Evolutionary conservation across 1,140 invertebrate species (phyloP), one percentile per base, ranked within the genome.

Genomic region (Vanessa atalanta): DNA sequence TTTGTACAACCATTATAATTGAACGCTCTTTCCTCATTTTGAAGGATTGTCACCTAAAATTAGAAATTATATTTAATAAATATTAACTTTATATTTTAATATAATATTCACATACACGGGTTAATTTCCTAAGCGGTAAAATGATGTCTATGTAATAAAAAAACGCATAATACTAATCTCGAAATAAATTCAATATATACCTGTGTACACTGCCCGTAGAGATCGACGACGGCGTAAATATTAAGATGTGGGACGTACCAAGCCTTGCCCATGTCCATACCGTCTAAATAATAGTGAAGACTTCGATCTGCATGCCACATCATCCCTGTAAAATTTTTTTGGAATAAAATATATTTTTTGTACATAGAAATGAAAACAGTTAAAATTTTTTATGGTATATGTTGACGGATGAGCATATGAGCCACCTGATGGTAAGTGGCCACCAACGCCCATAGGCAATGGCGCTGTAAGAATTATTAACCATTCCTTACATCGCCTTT

Each of bases 181-280:
- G 7, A 9, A 43, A 5, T 50, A n/a, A 13, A n/a, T 2, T 50
- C 0, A 6, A 15, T 50, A 50, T 5, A 47, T 75, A 99, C 97
- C 94, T 98, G 97, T 23, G 97, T 97, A 91, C 98, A 99, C 86
- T 98, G 97, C 7, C 98, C 98, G 87, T 99, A 99, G 14, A 99
- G 94, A 93, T 99, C 98, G 48, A 99, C 96, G 0, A 99, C 97
- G n/a, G 97, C 98, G 93, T 97, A 99, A 68, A 99, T 95, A 88
- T 96, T 96, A 61, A 94, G 88, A 53, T 97, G 96, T 50, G 98
- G 94, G 76, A 96, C 96, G 26, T 95, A 95, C 87, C 97, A 98
- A 0, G 98, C 98, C 12, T 95, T 93, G 5, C 98, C 98, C 94
- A 98, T 97, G 87, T 98, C 97, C 81, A 97, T 95, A 0, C 98